Base-by-base conservation (phyloP, 2,797 vertebrate genomes). In the Geotria australis region DNA sequence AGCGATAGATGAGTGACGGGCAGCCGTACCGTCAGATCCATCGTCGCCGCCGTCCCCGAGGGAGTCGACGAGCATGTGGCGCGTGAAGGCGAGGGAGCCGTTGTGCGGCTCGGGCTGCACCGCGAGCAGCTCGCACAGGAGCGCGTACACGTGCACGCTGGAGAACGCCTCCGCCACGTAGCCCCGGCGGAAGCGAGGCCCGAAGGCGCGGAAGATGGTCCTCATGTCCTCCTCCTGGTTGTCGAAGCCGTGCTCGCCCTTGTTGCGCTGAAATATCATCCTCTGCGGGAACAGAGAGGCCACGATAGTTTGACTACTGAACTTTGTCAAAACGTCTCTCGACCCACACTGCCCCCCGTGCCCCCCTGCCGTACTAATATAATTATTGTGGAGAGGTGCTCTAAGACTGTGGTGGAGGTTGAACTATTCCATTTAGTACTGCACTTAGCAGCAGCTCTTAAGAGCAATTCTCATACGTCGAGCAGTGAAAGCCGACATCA, bases 151-250 rank as follows among this genome's bases (percentile, higher is more conserved):
- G 65, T 74, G 73, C 64, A 76, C 58, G 59, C 74, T 79, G 62
- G 74, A 73, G 10, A 76, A 70, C 0, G 73, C 66, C 56, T 75
- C 69, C 0, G 70, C 64, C 57, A 73, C 46, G 57, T 74, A 71
- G 63, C 72, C 74, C 55, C 62, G 71, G 66, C 66, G 78, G 63
- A 81, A 80, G 66, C 74, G 69, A 1, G 72, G 72, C 3, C 73
- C 74, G 6, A 79, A 78, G n/a, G 73, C 72, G 65, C 75, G 69
- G 67, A 81, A 78, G 64, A 77, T 73, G 24, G 66, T 76, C 68
- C 81, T 83, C 73, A 76, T 76, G 63, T 79, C 79, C 73, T 70
- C 75, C 61, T 72, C 63, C 1, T 65, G 58, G 57, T 73, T 77
- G 57, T 73, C 72, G 66, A 74, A 80, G 46, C 71, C 70, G 7